A percentile compares a stretch with the other conserved stretches of the same genome.
Evolutionary conservation across 2,113 vertebrate species (phyloP).

Genomic region (Orthonyx spaldingii): DNA sequence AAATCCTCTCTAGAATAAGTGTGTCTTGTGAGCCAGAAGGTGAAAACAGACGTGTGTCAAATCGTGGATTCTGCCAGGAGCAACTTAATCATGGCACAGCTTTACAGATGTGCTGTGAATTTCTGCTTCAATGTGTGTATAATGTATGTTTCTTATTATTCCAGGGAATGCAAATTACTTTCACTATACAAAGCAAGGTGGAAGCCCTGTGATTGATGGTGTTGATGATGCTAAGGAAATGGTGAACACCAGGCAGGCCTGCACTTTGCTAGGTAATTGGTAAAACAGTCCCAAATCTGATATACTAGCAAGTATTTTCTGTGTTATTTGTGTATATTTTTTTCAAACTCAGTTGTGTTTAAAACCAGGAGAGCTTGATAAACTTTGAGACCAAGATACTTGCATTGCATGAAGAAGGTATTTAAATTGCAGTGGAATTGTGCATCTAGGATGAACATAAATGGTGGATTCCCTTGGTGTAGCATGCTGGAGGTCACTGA

Average conservation of each 20-base stretch:
- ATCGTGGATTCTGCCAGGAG: background rate
- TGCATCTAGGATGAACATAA: background rate
- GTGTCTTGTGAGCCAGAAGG: background rate
- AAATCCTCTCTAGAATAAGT: background rate
- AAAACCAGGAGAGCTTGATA: background rate
- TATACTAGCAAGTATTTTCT: background rate
- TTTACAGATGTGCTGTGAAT: background rate
- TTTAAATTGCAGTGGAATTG: background rate
- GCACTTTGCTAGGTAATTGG: constrained; percentile 86
- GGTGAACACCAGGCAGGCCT: constrained; percentile 85
- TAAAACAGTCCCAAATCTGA: background rate
- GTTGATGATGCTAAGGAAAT: constrained; percentile 93
- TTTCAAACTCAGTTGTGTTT: background rate
- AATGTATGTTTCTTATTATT: background rate
- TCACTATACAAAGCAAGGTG: constrained; percentile 90
- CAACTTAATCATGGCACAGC: background rate
- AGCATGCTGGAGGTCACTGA: background rate
- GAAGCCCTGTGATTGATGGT: constrained; percentile 88
- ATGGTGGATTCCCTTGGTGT: background rate
- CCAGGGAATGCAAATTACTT: constrained; percentile 85
- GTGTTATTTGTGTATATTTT: background rate
- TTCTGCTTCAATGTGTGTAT: background rate
- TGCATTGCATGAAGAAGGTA: background rate
- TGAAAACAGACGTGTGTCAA: background rate
- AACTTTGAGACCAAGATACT: background rate